phyloP scores from a whole-genome alignment of 2,797 vertebrate species.

The Sebastes iracundus region DNA sequence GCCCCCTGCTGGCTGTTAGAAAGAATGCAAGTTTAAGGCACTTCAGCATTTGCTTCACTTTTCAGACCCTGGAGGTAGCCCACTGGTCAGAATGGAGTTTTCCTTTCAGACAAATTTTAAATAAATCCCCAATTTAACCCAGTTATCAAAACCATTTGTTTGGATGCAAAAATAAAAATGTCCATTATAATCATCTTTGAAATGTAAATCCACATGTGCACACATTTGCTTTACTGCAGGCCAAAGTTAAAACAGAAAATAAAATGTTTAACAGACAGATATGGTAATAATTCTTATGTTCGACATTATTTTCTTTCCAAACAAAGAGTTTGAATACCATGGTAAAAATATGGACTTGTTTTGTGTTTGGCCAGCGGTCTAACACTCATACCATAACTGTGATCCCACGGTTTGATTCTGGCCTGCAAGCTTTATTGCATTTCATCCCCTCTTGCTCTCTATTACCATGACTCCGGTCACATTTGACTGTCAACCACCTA shows the following conservation, averaged over 20 bases:
- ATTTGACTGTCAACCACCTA: background rate
- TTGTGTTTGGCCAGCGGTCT: background rate
- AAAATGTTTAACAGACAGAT: background rate
- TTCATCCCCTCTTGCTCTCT: background rate
- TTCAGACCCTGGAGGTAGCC: too few relatives aligned
- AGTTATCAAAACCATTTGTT: background rate
- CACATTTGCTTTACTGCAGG: background rate
- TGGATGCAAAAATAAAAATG: background rate
- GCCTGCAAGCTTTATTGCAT: background rate
- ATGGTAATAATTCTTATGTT: background rate
- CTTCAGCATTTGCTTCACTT: too few relatives aligned
- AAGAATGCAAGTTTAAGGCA: too few relatives aligned
- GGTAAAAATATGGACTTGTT: slow-evolving; percentile 1
- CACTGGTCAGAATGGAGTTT: background rate
- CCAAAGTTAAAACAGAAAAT: background rate
- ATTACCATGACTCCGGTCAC: background rate
- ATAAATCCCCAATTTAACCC: background rate
- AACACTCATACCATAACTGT: background rate
- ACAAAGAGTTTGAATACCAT: slow-evolving; percentile 4
- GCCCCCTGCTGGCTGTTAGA: too few relatives aligned
- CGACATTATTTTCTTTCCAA: background rate
- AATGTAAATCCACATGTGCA: background rate
- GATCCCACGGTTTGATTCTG: background rate
- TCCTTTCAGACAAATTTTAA: background rate
- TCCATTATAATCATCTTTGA: background rate